phyloP scores from a whole-genome alignment of 2,113 vertebrate genomes.

The Gobius niger region DNA sequence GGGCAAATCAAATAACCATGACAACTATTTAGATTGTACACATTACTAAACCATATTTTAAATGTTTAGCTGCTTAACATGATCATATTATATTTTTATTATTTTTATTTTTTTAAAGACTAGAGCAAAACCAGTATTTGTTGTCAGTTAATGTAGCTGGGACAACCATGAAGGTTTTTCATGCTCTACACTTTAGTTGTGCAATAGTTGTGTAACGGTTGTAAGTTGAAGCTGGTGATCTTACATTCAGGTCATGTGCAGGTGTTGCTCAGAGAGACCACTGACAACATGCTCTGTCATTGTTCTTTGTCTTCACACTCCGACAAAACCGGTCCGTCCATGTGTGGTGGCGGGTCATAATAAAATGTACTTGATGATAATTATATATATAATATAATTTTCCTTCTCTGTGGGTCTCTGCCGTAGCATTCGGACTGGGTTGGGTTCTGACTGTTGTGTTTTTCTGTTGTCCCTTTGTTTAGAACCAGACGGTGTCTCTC shows the following conservation, averaged over 20 bases:
- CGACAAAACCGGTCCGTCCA: conserved; percentile 54
- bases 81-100: too few relatives aligned
- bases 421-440: conserved; percentile 16
- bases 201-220: too few relatives aligned
- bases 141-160: too few relatives aligned
- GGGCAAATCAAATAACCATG: too few relatives aligned
- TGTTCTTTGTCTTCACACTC: conserved; percentile 16
- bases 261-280: conserved; percentile 1
- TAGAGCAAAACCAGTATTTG: too few relatives aligned
- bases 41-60: too few relatives aligned
- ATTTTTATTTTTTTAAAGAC: too few relatives aligned
- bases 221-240: background rate
- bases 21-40: too few relatives aligned
- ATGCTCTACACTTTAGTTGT: too few relatives aligned
- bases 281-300: conserved; percentile 34
- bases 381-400: conserved; percentile 21
- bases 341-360: conserved; percentile 23
- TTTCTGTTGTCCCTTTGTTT: conserved; percentile 14
- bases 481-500: conserved; percentile 90
- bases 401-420: conserved; percentile 18
- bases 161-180: too few relatives aligned
- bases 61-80: too few relatives aligned
- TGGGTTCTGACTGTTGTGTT: conserved; percentile 16
- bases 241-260: background rate
- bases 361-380: conserved; percentile 44